These are phyloP conservation scores for Drosophila eugracilis DNA, from an alignment of 1,140 invertebrate genomes.

Conservation along the genomic window DNA sequence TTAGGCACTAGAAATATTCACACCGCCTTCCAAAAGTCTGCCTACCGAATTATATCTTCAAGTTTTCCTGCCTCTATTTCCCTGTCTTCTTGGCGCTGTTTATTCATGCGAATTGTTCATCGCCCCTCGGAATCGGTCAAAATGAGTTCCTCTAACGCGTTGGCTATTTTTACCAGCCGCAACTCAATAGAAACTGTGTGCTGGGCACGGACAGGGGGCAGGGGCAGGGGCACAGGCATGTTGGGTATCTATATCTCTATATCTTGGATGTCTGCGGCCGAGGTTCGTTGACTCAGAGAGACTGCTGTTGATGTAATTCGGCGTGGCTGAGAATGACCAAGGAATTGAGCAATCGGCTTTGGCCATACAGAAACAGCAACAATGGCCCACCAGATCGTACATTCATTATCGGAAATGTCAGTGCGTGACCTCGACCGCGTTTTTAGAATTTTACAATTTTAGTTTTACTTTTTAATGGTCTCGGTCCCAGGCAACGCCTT, in stretches of 20 bases:
- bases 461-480: slow-evolving; percentile 31
- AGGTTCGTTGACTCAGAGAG: slow-evolving; percentile 74
- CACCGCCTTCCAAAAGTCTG: slow-evolving; percentile 9
- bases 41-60: not conserved
- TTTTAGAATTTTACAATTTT: slow-evolving; percentile 62
- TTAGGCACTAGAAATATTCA: slow-evolving; percentile 24
- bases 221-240: too few relatives aligned
- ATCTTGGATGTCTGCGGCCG: slow-evolving; percentile 43
- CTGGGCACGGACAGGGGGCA: too few relatives aligned
- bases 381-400: slow-evolving; percentile 35
- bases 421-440: slow-evolving; percentile 79
- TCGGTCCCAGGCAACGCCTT: slow-evolving; percentile 51
- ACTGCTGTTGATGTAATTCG: slow-evolving; percentile 20
- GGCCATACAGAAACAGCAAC: slow-evolving; percentile 28
- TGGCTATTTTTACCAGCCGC: slow-evolving; percentile 61
- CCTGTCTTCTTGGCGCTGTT: slow-evolving; percentile 13
- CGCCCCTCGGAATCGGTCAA: slow-evolving; percentile 33
- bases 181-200: slow-evolving; percentile 32
- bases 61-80: slow-evolving; percentile 7
- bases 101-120: slow-evolving; percentile 47
- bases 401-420: slow-evolving; percentile 77
- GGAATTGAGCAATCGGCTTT: slow-evolving; percentile 65
- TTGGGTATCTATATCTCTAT: slow-evolving; percentile 53
- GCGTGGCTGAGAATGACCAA: slow-evolving; percentile 35
- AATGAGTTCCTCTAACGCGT: slow-evolving; percentile 67